phyloP scores from a whole-genome alignment of 1,140 invertebrate genomes.

The Battus philenor region DNA sequence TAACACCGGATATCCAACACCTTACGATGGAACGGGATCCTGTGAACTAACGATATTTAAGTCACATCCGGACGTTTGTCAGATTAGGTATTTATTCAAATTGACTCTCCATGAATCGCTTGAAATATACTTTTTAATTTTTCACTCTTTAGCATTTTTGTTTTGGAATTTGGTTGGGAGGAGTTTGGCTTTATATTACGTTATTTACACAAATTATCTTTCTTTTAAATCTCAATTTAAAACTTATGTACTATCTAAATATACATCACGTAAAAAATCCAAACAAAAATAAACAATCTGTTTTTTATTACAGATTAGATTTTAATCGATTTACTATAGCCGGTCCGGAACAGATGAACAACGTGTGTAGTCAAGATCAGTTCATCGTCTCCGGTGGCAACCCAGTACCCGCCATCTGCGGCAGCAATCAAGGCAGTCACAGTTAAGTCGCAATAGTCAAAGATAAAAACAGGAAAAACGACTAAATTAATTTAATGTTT shows the following conservation, averaged over 20 bases:
- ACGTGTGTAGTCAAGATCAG: conserved; percentile 89
- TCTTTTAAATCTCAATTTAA: too few species aligned
- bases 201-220: too few species aligned
- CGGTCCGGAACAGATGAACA: conserved; percentile 84
- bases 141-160: too few species aligned
- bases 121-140: too few species aligned
- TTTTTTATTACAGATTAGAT: conserved; percentile 86
- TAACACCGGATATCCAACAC: conserved; percentile 85
- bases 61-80: conserved; percentile 85
- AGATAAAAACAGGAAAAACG: too few species aligned
- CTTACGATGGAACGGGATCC: conserved; percentile 85
- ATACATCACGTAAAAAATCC: too few species aligned
- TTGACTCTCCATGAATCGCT: too few species aligned
- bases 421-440: conserved; percentile 88
- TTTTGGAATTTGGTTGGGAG: too few species aligned
- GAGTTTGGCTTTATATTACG: too few species aligned
- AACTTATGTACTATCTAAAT: too few species aligned
- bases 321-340: conserved; percentile 84
- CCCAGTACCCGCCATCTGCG: conserved; percentile 88
- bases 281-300: too few species aligned
- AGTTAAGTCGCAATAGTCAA: conserved; percentile 83
- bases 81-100: conserved; percentile 86
- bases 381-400: conserved; percentile 89
- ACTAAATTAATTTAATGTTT: too few species aligned
- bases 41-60: conserved; percentile 90